A percentile compares a stretch with the other conserved stretches of the same genome.
Conservation (phyloP, 2,797 vertebrate genomes). For the Decapterus maruadsi region DNA sequence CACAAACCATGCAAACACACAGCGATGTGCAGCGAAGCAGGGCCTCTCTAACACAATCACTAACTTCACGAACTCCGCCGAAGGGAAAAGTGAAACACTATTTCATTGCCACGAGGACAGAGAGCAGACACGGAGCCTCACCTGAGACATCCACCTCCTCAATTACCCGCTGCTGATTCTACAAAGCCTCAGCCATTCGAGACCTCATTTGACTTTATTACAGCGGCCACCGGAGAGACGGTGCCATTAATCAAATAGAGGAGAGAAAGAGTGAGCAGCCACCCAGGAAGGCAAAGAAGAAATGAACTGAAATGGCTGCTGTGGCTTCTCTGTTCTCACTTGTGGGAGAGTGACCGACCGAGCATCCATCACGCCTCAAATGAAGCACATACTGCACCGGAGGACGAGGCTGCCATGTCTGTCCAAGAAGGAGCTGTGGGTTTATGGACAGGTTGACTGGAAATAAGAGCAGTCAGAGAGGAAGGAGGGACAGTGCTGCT, state of each 20-base stretch:
- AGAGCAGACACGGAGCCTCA: conserved; percentile 47
- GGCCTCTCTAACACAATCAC: conserved; percentile 64
- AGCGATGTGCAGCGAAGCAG: conserved; percentile 42
- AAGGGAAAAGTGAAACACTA: conserved; percentile 57
- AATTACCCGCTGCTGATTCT: conserved; percentile 75
- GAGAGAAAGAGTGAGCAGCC: conserved; percentile 48
- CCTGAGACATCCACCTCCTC: conserved; percentile 71
- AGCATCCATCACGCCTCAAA: conserved; percentile 55
- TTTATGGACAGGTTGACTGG: background rate
- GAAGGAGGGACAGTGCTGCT: background rate
- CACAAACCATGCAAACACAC: conserved; percentile 44
- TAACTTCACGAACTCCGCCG: conserved; percentile 57
- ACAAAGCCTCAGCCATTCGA: conserved; percentile 70
- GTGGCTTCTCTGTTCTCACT: conserved; percentile 33
- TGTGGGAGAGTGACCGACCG: conserved; percentile 31
- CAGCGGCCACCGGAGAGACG: conserved; percentile 58
- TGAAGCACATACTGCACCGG: conserved; percentile 36
- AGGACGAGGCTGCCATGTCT: conserved; percentile 9
- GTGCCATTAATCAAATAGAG: conserved; percentile 78
- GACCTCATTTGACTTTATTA: conserved; percentile 82
- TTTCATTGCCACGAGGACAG: conserved; percentile 54
- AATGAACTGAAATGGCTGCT: conserved; percentile 53
- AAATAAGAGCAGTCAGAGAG: conserved; percentile 41
- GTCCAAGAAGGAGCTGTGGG: conserved; percentile 13
- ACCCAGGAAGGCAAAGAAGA: conserved; percentile 52